Evolutionary conservation across 2,113 vertebrate genomes (phyloP), one percentile per base, ranked within the genome.

Genomic region (Pomatorhinus ruficollis): DNA sequence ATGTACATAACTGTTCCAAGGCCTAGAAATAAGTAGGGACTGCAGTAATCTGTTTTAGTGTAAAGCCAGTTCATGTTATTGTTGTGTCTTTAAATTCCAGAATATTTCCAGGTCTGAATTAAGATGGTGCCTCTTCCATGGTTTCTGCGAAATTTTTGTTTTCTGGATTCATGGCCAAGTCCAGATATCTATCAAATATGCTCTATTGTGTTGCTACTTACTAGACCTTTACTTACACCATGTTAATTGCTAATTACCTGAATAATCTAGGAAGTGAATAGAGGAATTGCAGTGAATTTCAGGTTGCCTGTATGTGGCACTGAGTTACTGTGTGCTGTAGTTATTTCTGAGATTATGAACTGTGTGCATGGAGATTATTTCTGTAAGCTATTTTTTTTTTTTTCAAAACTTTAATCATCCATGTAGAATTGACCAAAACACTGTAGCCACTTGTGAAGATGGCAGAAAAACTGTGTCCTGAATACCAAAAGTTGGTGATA

Each of bases 401-500:
- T 47, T 47, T 12, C 79, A 6, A 2, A 81, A 95, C 86, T 95
- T 93, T 64, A 91, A 95, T 92, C 52, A 56, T 82, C 80, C 49
- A n/a, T 84, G 31, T 97, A 97, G 94, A 95, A 54, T 95, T 95
- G 96, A 44, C 72, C 93, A 95, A 91, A 95, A 84, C 77, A 60
- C 31, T 86, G 89, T 96, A 94, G 53, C 94, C 49, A 44, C 12
- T 91, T 92, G 72, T 3, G 94, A 97, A 96, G 95, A 96, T 57
- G 93, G 93, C 93, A 96, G 96, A 81, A 96, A 96, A 95, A 84
- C 80, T 71, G 76, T 92, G 65, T 91, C 91, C 86, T 95, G 95
- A 96, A 35, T 89, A 47, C 89, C 91, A 71, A 91, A 95, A 87
- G 77, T 84, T 89, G 91, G 60, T 89, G 95, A 56, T 87, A 71